Evolutionary conservation across 2,797 vertebrate genomes (phyloP).

Genomic region (Hyperoplus immaculatus): DNA sequence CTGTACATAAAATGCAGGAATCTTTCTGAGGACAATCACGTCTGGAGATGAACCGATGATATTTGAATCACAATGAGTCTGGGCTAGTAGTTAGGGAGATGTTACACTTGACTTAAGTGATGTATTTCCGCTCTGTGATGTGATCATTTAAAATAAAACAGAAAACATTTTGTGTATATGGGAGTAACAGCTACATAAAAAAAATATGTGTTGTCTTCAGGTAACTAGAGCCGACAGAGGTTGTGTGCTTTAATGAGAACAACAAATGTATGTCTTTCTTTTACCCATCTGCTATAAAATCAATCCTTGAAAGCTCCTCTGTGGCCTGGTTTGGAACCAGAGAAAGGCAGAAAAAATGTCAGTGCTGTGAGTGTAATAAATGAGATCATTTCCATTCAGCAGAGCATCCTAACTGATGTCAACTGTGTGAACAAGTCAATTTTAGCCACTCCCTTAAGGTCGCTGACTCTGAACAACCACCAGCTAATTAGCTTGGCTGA

Average conservation of each 20-base stretch:
- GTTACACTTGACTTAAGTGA: constrained; percentile 23
- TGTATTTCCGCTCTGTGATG: constrained; percentile 42
- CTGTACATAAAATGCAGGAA: constrained; percentile 22
- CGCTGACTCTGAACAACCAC: constrained; percentile 50
- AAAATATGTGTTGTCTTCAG: constrained; percentile 43
- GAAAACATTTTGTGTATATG: constrained; percentile 28
- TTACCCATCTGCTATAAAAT: constrained; percentile 51
- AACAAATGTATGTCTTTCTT: constrained; percentile 48
- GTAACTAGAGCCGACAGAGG: constrained; percentile 24
- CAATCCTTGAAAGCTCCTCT: constrained; percentile 48
- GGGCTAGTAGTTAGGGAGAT: constrained; percentile 17
- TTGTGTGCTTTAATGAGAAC: constrained; percentile 58
- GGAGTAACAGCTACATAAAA: constrained; percentile 31
- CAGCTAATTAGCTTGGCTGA: constrained; percentile 55
- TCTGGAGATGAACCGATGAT: constrained; percentile 50
- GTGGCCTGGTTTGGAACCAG: constrained; percentile 36
- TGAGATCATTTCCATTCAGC: constrained; percentile 66
- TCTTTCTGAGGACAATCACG: constrained; percentile 31
- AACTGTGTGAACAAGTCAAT: constrained; percentile 64
- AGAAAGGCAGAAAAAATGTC: constrained; percentile 36
- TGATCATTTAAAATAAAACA: constrained; percentile 64
- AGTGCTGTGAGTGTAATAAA: constrained; percentile 53
- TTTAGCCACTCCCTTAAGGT: constrained; percentile 61
- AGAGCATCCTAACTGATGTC: constrained; percentile 41
- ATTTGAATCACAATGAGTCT: constrained; percentile 29